These are phyloP conservation scores for Macrophya annulata DNA, from an alignment of 2,888 invertebrate species.

Conservation along the genomic window DNA sequence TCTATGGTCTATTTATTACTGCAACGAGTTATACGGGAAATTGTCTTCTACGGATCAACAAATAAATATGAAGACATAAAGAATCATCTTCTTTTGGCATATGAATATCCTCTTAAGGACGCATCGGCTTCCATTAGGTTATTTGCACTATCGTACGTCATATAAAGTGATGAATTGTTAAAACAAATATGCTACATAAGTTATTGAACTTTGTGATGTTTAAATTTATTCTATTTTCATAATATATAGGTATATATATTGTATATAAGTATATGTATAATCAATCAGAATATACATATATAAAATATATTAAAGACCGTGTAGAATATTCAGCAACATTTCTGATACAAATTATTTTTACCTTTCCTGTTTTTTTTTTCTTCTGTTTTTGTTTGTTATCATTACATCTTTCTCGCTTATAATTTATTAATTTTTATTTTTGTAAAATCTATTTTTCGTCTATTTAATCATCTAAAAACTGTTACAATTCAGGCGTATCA, in stretches of 20 bases:
- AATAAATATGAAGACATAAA: not conserved
- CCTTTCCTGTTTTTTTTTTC: not conserved
- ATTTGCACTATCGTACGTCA: not conserved
- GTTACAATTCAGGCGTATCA: constrained; percentile 5
- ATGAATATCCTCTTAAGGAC: not conserved
- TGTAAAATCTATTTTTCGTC: not conserved
- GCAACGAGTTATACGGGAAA: not conserved
- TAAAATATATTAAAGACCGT: constrained; percentile 16
- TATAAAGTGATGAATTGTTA: not conserved
- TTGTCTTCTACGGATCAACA: not conserved
- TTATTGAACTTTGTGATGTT: constrained; percentile 16
- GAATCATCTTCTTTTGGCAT: constrained; percentile 14
- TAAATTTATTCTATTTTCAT: not conserved
- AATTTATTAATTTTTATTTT: not conserved
- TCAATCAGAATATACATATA: constrained; percentile 21
- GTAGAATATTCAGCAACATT: not conserved
- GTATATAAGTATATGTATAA: not conserved
- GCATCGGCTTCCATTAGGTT: not conserved
- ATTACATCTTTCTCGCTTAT: not conserved
- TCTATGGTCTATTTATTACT: not conserved
- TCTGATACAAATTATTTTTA: constrained; percentile 13
- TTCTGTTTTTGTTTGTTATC: constrained; percentile 5
- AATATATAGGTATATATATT: not conserved
- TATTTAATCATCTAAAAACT: not conserved
- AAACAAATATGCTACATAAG: not conserved